A percentile compares a stretch with the other conserved stretches of the same genome.
Conservation (phyloP, 2,888 invertebrate species). For the Masnerella sp. region DNA sequence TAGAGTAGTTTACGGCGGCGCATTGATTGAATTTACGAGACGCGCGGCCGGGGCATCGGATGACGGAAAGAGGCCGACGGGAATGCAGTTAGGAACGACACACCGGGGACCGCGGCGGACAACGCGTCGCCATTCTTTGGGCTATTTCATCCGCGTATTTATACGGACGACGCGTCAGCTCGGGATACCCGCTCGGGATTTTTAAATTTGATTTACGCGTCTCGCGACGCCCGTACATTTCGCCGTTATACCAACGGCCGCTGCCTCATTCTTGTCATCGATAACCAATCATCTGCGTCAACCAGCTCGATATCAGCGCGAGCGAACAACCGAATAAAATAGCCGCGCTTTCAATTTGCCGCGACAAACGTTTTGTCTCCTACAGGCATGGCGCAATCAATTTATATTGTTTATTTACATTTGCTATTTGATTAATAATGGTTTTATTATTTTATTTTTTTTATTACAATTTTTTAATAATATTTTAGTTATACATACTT, state of each 20-base stretch:
- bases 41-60: slow-evolving; percentile 52
- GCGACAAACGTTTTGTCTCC: background rate
- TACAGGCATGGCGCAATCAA: too few relatives aligned
- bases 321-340: background rate
- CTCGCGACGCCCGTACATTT: slow-evolving; percentile 74
- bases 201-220: slow-evolving; percentile 76
- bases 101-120: slow-evolving; percentile 67
- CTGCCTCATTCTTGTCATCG: slow-evolving; percentile 57
- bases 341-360: slow-evolving; percentile 4
- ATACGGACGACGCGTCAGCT: slow-evolving; percentile 65
- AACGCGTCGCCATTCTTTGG: slow-evolving; percentile 65
- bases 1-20: slow-evolving; percentile 62
- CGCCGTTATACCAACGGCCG: slow-evolving; percentile 36
- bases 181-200: slow-evolving; percentile 69
- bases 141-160: slow-evolving; percentile 71
- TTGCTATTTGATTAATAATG: too few relatives aligned
- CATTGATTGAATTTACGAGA: slow-evolving; percentile 71
- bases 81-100: slow-evolving; percentile 69
- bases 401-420: slow-evolving; percentile 9
- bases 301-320: slow-evolving; percentile 10
- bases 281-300: slow-evolving; percentile 55
- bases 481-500: too few relatives aligned
- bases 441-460: too few relatives aligned
- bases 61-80: slow-evolving; percentile 60
- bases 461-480: too few relatives aligned